Evolutionary conservation across 1,140 invertebrate species (phyloP).

Genomic region (Bombus waltoni): DNA sequence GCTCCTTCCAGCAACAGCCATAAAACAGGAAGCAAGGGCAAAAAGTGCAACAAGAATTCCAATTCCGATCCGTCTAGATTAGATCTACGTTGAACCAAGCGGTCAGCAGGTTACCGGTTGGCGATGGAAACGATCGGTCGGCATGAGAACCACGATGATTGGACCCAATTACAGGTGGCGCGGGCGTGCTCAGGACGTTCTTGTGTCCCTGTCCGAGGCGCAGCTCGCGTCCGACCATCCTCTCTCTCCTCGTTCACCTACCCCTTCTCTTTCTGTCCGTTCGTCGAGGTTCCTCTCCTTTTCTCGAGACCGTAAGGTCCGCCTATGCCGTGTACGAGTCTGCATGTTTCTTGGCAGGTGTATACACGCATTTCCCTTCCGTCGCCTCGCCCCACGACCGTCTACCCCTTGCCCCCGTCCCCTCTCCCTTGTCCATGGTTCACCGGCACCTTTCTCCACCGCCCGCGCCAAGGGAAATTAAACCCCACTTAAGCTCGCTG

Average conservation of each 20-base stretch:
- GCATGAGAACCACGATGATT: slow-evolving; percentile 77
- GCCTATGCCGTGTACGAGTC: slow-evolving; percentile 63
- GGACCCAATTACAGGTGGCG: slow-evolving; percentile 80
- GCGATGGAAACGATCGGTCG: not conserved
- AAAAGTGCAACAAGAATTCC: not conserved
- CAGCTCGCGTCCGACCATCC: slow-evolving; percentile 60
- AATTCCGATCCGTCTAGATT: not conserved
- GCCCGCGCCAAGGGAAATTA: slow-evolving; percentile 79
- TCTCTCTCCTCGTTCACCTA: slow-evolving; percentile 36
- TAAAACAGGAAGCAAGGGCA: not conserved
- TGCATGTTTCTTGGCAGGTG: slow-evolving; percentile 78
- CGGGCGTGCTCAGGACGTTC: slow-evolving; percentile 72
- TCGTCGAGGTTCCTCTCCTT: slow-evolving; percentile 13
- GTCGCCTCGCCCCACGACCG: slow-evolving; percentile 19
- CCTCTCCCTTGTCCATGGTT: slow-evolving; percentile 5
- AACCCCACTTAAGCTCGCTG: slow-evolving; percentile 78
- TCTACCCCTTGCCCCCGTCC: slow-evolving; percentile 7
- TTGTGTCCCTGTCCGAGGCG: slow-evolving; percentile 68
- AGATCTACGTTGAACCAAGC: not conserved
- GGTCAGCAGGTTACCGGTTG: not conserved
- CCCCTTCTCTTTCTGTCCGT: slow-evolving; percentile 16
- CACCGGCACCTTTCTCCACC: slow-evolving; percentile 67
- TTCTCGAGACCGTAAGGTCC: slow-evolving; percentile 52
- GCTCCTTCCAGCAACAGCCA: not conserved
- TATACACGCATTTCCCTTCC: slow-evolving; percentile 70